Evolutionary conservation across 2,797 vertebrate species (phyloP).

Genomic region (Neosilurus hyrtlii): DNA sequence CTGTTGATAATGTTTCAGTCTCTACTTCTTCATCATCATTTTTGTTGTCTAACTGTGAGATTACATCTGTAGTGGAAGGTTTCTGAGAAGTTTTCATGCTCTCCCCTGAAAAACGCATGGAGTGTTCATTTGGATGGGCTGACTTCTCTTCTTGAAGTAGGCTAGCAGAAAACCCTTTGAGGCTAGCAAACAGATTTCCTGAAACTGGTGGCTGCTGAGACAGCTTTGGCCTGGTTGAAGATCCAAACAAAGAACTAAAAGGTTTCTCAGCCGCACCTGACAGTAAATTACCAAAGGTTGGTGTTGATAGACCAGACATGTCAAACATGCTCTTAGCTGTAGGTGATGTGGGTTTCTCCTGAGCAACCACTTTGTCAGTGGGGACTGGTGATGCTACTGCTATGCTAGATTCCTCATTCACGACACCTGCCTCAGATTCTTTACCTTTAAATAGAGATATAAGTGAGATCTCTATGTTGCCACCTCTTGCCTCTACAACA

Average conservation of each 20-base stretch:
- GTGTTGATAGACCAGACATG: slow-evolving; percentile 68
- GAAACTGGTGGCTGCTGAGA: slow-evolving; percentile 64
- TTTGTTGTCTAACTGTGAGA: slow-evolving; percentile 61
- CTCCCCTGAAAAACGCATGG: slow-evolving; percentile 68
- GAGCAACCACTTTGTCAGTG: neutral
- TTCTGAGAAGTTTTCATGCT: slow-evolving; percentile 60
- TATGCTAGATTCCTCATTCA: slow-evolving; percentile 21
- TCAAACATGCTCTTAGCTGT: slow-evolving; percentile 71
- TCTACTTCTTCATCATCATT: slow-evolving; percentile 50
- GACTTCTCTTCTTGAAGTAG: slow-evolving; percentile 83
- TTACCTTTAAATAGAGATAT: slow-evolving; percentile 30
- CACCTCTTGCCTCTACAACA: slow-evolving; percentile 19
- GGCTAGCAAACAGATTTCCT: slow-evolving; percentile 77
- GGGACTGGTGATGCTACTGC: slow-evolving; percentile 27
- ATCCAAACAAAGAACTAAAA: slow-evolving; percentile 80
- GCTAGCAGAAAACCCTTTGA: slow-evolving; percentile 82
- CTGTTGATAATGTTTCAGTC: slow-evolving; percentile 54
- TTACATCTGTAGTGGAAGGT: slow-evolving; percentile 52
- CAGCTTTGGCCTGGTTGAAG: slow-evolving; percentile 63
- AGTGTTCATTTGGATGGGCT: slow-evolving; percentile 61
- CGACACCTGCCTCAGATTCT: slow-evolving; percentile 47
- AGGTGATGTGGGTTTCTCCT: slow-evolving; percentile 51
- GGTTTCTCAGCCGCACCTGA: slow-evolving; percentile 74
- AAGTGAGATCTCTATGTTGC: neutral
- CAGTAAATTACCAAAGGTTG: slow-evolving; percentile 78